A percentile compares a stretch with the other conserved stretches of the same genome.
phyloP scores from a whole-genome alignment of 2,888 invertebrate genomes.

The Cyrtodaria siliqua region DNA sequence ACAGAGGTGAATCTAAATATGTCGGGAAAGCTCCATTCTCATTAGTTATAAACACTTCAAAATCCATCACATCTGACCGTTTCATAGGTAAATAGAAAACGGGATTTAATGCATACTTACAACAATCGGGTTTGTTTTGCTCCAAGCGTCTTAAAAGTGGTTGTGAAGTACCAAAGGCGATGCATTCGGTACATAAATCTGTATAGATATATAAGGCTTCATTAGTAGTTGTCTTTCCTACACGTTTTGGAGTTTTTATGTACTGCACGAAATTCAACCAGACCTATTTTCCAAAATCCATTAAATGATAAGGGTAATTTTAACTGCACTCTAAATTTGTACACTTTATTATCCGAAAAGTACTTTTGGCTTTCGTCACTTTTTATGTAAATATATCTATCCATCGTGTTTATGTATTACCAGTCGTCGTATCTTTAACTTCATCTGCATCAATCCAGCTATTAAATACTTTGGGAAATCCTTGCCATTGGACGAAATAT shows the following conservation, averaged over 20 bases:
- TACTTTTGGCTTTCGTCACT: conserved; percentile 8
- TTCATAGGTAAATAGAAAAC: conserved; percentile 42
- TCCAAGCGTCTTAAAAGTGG: conserved; percentile 41
- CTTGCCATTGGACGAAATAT: conserved; percentile 38
- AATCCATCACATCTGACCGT: conserved; percentile 25
- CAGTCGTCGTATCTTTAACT: background rate
- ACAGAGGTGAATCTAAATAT: conserved; percentile 32
- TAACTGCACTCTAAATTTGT: conserved; percentile 32
- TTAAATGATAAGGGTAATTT: conserved; percentile 11
- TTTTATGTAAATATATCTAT: conserved; percentile 7
- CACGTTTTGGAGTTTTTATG: too few species aligned
- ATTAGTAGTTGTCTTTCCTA: background rate
- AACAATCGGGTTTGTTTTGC: conserved; percentile 26
- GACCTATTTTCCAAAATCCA: conserved; percentile 20
- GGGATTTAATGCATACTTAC: conserved; percentile 22
- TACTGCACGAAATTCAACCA: conserved; percentile 21
- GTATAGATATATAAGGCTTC: conserved; percentile 30
- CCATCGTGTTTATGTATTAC: background rate
- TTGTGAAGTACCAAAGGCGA: conserved; percentile 24
- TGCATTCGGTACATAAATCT: conserved; percentile 37
- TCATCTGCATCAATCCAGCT: background rate
- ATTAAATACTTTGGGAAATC: conserved; percentile 19
- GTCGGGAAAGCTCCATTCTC: conserved; percentile 12
- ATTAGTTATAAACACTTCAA: conserved; percentile 49
- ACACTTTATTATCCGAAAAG: conserved; percentile 4